Evolutionary conservation across 2,113 vertebrate species (phyloP), one percentile per base, ranked within the genome.

Genomic region (Columba livia): DNA sequence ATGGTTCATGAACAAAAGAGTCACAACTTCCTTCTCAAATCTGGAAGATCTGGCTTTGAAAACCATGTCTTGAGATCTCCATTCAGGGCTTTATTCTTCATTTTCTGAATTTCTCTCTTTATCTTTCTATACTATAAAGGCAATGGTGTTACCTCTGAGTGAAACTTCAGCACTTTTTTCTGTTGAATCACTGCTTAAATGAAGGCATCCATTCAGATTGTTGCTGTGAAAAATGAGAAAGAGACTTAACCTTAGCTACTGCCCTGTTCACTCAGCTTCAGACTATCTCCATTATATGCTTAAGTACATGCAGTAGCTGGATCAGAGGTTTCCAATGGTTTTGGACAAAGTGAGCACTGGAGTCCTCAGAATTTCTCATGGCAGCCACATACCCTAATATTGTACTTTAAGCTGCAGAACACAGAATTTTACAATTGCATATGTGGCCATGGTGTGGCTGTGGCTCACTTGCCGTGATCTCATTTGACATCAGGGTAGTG

Each of bases 301-400:
- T 34, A 94, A 78, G 67, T 12, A 51, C 3, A 10, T 6, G 24
- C 8, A 53, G 34, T 6, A 69, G 21, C 12, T n/a, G 58, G 26
- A 64, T 62, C 48, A 71, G 60, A 81, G 28, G 14, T 60, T 94
- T 89, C 70, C 53, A 67, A 10, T 12, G 58, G 19, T 66, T 94
- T 74, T 38, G 57, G 56, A 29, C 15, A 71, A 93, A 71, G 11
- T 16, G 17, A 87, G 12, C 13, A 12, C 62, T 79, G 25, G 23
- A 60, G 26, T 65, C 24, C 40, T 53, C 4, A 11, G 40, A 79
- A 48, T 53, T 24, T 69, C 79, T 81, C 13, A 10, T 10, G 53
- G 2, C 29, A 65, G 26, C 11, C 32, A 42, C 26, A 13, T 15
- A 24, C 9, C 4, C 0, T 0, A 42, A 54, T 42, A 72, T 4